Evolutionary conservation across 2,888 invertebrate genomes (phyloP).

Genomic region (Standfussiana lucernea): DNA sequence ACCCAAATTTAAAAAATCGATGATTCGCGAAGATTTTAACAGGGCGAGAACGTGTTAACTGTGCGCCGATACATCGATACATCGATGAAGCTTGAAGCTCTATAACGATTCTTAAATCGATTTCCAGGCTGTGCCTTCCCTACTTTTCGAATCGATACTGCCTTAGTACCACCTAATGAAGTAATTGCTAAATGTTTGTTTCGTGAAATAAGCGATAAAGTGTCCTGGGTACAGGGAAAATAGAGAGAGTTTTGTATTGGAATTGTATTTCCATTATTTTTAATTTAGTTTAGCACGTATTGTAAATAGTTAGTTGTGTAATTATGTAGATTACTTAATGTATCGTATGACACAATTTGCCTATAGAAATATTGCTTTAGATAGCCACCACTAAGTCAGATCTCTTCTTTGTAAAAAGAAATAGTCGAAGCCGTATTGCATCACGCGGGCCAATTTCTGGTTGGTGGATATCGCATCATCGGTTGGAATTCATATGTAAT

Average conservation of each 20-base stretch:
- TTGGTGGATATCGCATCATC: background rate
- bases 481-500: background rate
- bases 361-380: too few relatives aligned
- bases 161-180: background rate
- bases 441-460: background rate
- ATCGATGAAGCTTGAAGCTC: constrained; percentile 11
- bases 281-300: background rate
- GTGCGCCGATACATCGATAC: background rate
- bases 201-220: background rate
- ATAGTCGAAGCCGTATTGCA: background rate
- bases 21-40: constrained; percentile 24
- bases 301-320: background rate
- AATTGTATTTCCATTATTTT: background rate
- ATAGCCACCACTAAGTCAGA: background rate
- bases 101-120: constrained; percentile 1
- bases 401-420: background rate
- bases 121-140: background rate
- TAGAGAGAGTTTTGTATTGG: background rate
- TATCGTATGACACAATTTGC: background rate
- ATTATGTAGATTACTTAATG: background rate
- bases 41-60: constrained; percentile 10
- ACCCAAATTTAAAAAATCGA: constrained; percentile 10
- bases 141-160: background rate
- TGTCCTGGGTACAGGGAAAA: background rate
- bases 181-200: background rate